phyloP scores from a whole-genome alignment of 1,140 invertebrate species.

The Macrostomum lignano region DNA sequence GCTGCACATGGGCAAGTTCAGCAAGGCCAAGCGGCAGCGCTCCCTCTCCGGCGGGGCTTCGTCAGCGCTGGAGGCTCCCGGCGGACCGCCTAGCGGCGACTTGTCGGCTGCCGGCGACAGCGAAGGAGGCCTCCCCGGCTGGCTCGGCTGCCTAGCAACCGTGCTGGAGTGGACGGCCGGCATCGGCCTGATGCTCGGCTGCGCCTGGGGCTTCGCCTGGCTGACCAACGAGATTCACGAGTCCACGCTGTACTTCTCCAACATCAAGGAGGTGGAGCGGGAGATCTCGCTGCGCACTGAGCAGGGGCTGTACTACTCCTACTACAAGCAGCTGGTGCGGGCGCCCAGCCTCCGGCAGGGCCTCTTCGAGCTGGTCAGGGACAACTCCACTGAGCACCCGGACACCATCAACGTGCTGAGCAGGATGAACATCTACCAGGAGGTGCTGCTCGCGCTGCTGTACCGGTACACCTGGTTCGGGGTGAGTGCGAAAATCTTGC shows the following conservation, averaged over 20 bases:
- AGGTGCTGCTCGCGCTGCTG: constrained; percentile 26
- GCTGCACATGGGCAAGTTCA: too few species aligned
- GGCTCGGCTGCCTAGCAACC: too few species aligned
- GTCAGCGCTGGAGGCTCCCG: too few species aligned
- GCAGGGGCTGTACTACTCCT: constrained; percentile 31
- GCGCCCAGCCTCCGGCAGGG: constrained; percentile 19
- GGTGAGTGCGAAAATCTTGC: too few species aligned
- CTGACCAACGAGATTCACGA: constrained; percentile 26
- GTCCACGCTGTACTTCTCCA: constrained; percentile 28
- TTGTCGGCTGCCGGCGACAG: too few species aligned
- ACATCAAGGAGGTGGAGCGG: constrained; percentile 28
- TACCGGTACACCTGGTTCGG: too few species aligned
- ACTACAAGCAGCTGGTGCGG: constrained; percentile 30
- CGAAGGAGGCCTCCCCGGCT: too few species aligned
- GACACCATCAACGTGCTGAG: constrained; percentile 29
- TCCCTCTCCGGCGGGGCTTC: too few species aligned
- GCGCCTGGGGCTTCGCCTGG: constrained; percentile 10
- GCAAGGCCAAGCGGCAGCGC: too few species aligned
- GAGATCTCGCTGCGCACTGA: constrained; percentile 32
- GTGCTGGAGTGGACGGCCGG: constrained; percentile 10
- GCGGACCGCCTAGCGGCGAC: too few species aligned
- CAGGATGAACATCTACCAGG: constrained; percentile 31
- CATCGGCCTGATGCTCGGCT: constrained; percentile 8
- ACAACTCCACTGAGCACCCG: constrained; percentile 29
- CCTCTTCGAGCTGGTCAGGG: constrained; percentile 19